Evolutionary conservation across 1,140 invertebrate species (phyloP).

Genomic region (Maniola jurtina): DNA sequence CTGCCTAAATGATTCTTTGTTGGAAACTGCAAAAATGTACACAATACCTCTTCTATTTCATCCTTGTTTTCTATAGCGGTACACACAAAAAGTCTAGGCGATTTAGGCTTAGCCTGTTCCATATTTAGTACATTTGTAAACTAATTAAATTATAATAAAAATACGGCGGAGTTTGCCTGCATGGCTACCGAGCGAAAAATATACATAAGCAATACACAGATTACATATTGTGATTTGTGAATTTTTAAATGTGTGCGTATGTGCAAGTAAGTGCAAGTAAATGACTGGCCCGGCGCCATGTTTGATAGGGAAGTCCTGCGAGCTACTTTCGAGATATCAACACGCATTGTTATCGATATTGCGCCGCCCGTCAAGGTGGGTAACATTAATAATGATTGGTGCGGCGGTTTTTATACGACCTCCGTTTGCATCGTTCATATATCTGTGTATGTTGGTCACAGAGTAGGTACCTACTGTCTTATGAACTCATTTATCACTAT

Average conservation of each 20-base stretch:
- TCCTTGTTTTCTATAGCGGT: constrained; percentile 89
- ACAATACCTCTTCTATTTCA: constrained; percentile 89
- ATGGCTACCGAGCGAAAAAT: constrained; percentile 80
- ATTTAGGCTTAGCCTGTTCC: constrained; percentile 80
- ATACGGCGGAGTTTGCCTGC: constrained; percentile 76
- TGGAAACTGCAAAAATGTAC: constrained; percentile 74
- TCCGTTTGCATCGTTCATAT: too few relatives aligned
- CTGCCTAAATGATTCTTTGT: constrained; percentile 79
- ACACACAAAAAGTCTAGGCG: constrained; percentile 79
- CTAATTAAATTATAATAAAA: constrained; percentile 68
- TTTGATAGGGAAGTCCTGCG: constrained; percentile 1
- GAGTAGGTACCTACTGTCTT: too few relatives aligned
- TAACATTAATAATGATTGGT: too few relatives aligned
- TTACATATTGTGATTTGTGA: constrained; percentile 37
- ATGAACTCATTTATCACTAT: too few relatives aligned
- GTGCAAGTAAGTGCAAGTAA: constrained; percentile 8
- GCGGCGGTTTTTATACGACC: too few relatives aligned
- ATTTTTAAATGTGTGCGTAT: constrained; percentile 28
- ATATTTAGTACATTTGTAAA: constrained; percentile 74
- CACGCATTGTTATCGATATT: too few relatives aligned
- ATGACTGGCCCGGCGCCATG: constrained; percentile 29
- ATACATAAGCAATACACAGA: constrained; percentile 71
- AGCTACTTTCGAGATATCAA: too few relatives aligned
- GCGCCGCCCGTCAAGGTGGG: too few relatives aligned
- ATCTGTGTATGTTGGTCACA: too few relatives aligned